Percentiles rank a stretch among this genome's conserved stretches.
Evolutionary conservation across 2,797 vertebrate genomes (phyloP).

Genomic region (Hemitrygon akajei): DNA sequence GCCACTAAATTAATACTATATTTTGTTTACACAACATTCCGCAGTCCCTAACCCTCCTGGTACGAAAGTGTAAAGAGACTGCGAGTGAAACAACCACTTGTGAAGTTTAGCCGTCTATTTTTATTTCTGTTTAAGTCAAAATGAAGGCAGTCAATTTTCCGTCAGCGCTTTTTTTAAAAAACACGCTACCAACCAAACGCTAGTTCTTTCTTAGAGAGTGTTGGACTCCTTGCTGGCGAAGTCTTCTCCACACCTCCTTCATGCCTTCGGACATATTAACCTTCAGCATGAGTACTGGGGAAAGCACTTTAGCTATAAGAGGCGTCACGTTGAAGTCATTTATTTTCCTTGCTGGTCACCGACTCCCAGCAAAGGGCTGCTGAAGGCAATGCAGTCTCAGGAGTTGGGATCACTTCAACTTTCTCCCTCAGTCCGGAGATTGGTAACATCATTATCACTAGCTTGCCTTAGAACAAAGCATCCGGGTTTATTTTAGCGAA

Average conservation of each 20-base stretch:
- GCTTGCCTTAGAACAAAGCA: background rate
- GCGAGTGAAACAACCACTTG: background rate
- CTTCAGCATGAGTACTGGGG: background rate
- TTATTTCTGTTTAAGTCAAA: background rate
- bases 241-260: background rate
- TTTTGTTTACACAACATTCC: background rate
- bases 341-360: background rate
- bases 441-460: background rate
- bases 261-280: background rate
- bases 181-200: too few species aligned
- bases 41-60: background rate
- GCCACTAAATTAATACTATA: background rate
- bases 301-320: background rate
- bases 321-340: background rate
- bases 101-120: background rate
- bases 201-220: background rate
- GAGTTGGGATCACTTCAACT: background rate
- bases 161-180: too few species aligned
- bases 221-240: background rate
- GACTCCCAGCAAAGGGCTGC: background rate
- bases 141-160: background rate
- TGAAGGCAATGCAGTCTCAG: background rate
- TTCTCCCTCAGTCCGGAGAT: background rate
- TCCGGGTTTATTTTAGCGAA: background rate
- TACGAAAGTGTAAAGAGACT: background rate